Conservation (phyloP, 2,113 vertebrate species). For the Kobus ellipsiprymnus region DNA sequence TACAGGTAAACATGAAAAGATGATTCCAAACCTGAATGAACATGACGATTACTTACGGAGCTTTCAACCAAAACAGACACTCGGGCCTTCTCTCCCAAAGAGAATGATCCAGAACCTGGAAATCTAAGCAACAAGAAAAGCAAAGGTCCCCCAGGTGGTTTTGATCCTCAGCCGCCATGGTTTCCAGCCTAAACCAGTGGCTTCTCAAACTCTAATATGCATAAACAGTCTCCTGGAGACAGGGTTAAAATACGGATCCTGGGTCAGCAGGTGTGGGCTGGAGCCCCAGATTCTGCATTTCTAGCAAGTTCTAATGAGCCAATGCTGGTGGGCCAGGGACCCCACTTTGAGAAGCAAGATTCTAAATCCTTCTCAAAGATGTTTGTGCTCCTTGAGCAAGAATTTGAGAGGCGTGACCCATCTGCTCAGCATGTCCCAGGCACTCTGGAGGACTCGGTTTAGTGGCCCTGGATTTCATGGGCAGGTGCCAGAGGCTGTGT, state of each 20-base stretch:
- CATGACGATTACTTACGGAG: background rate
- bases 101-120: background rate
- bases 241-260: background rate
- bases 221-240: background rate
- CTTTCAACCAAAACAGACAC: background rate
- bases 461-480: background rate
- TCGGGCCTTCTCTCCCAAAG: background rate
- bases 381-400: background rate
- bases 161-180: background rate
- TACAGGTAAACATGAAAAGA: background rate
- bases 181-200: background rate
- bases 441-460: background rate
- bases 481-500: background rate
- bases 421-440: fast-evolving
- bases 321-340: background rate
- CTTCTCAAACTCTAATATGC: background rate
- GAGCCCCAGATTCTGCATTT: background rate
- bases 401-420: background rate
- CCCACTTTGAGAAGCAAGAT: background rate
- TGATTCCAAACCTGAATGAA: background rate
- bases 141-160: background rate
- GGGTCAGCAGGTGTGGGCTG: background rate
- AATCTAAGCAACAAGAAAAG: background rate
- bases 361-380: background rate
- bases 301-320: background rate